Percentiles rank a stretch among this genome's conserved stretches.
Conservation (phyloP, 2,888 invertebrate genomes). For the Lissonota sp. region DNA sequence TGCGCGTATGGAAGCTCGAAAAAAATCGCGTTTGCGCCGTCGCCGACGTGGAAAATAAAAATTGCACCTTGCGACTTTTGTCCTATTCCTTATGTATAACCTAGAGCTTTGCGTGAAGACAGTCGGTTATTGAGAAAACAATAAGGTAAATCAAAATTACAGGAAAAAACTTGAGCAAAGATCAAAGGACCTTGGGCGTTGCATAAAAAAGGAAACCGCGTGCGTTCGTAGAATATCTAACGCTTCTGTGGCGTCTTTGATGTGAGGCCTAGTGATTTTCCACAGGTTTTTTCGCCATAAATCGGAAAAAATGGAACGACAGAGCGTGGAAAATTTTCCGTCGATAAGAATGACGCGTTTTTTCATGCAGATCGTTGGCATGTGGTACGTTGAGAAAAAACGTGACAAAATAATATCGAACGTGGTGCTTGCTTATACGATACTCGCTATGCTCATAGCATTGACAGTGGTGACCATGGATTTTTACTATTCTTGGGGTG, state of each 20-base stretch:
- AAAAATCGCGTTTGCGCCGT: neutral
- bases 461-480: constrained; percentile 63
- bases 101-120: too few species aligned
- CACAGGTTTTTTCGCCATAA: too few species aligned
- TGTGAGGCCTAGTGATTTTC: too few species aligned
- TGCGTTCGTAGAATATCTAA: too few species aligned
- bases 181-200: too few species aligned
- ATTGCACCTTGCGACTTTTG: constrained; percentile 21
- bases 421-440: constrained; percentile 60
- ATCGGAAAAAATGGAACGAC: constrained; percentile 20
- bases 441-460: constrained; percentile 65
- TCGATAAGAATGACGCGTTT: constrained; percentile 68
- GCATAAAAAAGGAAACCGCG: too few species aligned
- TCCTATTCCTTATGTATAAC: too few species aligned
- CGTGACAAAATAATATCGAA: constrained; percentile 66
- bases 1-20: neutral
- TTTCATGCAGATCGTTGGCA: constrained; percentile 70
- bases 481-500: constrained; percentile 66
- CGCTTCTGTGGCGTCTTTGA: too few species aligned
- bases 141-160: too few species aligned
- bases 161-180: too few species aligned
- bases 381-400: constrained; percentile 67
- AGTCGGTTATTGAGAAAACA: too few species aligned
- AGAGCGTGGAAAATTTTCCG: constrained; percentile 59
- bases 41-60: neutral